Base-by-base conservation (phyloP, 1,140 invertebrate genomes). In the Macrostomum lignano region DNA sequence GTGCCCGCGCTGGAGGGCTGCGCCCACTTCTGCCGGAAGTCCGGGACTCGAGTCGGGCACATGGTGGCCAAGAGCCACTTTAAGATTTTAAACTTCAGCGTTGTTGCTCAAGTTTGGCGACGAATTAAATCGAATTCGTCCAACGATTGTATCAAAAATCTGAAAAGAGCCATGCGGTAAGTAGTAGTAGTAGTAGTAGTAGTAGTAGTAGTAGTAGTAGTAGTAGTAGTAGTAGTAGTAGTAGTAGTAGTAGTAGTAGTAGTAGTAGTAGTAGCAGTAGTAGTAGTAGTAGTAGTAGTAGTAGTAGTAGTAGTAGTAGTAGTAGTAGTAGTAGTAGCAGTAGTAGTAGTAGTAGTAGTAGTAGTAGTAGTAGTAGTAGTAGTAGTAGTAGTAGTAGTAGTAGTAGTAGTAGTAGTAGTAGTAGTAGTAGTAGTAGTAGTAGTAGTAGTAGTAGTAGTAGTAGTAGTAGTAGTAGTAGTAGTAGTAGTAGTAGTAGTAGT, bases 181-280 rank as follows among this genome's bases (percentile, higher is more conserved):
- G 33, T 35, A 35, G 33, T 31, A 35, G 33, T 31, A 35, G 33
- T 35, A 32, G 33, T 32, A 35, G 26, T 31, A 31, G 25, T 9
- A 32, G 25, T 31, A 35, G 33, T 35, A 35, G 26, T 32, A 35
- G 23, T 35, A 32, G 33, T 35, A 35, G 33, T 32, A 35, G 23
- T 35, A 35, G 23, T 35, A 35, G 23, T 30, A 35, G 23, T 36
- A 17, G 31, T 36, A 15, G 17, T 36, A 17, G 31, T 35, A 36
- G 17, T 36, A 28, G 17, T 36, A 35, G 31, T 36, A 36, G 35
- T 36, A 38, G 35, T 38, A 38, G 35, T 38, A 38, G 35, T 38
- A 37, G 36, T 38, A 38, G 35, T 38, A 38, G 35, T 38, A 38
- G 35, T 38, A 38, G 35, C 37, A 38, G 36, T 33, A 33, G 31